Evolutionary conservation across 2,888 invertebrate species (phyloP).

Genomic region (Eristalinus sepulchralis): DNA sequence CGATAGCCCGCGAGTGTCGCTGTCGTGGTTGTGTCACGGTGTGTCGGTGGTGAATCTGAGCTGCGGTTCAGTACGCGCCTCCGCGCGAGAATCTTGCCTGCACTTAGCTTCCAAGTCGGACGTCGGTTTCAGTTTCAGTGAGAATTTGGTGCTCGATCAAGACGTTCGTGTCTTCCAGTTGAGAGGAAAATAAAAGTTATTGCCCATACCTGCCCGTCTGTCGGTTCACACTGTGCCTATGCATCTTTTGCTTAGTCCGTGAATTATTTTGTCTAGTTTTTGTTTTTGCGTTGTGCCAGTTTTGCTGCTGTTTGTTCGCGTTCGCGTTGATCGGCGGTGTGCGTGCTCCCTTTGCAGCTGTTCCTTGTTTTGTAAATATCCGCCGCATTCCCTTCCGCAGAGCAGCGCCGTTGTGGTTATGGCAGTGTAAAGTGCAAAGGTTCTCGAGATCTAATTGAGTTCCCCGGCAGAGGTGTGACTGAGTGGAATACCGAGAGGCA

Average conservation of each 20-base stretch:
- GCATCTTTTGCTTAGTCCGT: constrained; percentile 57
- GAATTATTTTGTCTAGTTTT: constrained; percentile 8
- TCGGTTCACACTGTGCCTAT: not conserved
- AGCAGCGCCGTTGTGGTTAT: constrained; percentile 24
- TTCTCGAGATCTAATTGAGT: constrained; percentile 14
- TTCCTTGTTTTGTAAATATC: constrained; percentile 68
- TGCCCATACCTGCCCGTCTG: constrained; percentile 2
- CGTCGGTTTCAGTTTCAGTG: constrained; percentile 77
- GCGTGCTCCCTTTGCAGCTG: constrained; percentile 50
- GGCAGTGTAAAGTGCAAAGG: constrained; percentile 46
- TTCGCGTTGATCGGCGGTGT: not conserved
- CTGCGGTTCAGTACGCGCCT: constrained; percentile 25
- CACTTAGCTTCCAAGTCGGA: constrained; percentile 69
- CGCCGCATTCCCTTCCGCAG: not conserved
- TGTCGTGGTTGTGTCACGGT: constrained; percentile 45
- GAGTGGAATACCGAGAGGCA: constrained; percentile 3
- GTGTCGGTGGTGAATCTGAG: constrained; percentile 59
- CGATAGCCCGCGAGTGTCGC: not conserved
- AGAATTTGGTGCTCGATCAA: constrained; percentile 81
- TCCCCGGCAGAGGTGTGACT: constrained; percentile 19
- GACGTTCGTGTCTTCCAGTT: constrained; percentile 76
- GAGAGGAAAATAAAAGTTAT: constrained; percentile 52
- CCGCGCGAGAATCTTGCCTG: constrained; percentile 66
- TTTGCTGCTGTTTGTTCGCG: constrained; percentile 21
- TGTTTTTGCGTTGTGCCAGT: constrained; percentile 21